Evolutionary conservation across 1,140 invertebrate genomes (phyloP).

Genomic region (Zaprionus gabonicus): DNA sequence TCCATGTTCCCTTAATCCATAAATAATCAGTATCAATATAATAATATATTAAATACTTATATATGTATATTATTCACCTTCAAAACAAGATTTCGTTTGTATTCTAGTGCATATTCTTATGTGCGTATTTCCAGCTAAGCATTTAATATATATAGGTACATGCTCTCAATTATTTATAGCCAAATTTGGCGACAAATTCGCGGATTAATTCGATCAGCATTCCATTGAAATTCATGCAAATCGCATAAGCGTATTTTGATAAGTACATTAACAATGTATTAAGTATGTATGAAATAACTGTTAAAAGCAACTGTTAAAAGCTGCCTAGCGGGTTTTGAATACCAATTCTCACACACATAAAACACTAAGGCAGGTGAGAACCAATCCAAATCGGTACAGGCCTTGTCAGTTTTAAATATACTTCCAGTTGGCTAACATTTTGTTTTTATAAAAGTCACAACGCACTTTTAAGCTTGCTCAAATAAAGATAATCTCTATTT

Average conservation of each 20-base stretch:
- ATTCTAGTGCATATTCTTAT: slow-evolving; percentile 3
- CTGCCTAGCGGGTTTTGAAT: slow-evolving; percentile 30
- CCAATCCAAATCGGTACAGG: background rate
- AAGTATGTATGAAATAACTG: slow-evolving; percentile 33
- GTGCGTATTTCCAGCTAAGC: background rate
- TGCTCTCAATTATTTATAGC: slow-evolving; percentile 17
- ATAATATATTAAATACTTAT: no score
- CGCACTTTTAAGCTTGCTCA: background rate
- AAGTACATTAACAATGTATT: slow-evolving; percentile 11
- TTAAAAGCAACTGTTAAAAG: slow-evolving; percentile 40
- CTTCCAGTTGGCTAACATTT: background rate
- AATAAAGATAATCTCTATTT: background rate
- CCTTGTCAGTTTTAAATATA: background rate
- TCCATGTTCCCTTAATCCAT: no score
- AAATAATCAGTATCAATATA: no score
- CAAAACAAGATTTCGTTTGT: background rate
- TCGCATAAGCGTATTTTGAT: slow-evolving; percentile 1
- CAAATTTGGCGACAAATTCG: slow-evolving; percentile 39
- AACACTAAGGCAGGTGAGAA: background rate
- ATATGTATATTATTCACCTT: background rate
- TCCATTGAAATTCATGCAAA: slow-evolving; percentile 31
- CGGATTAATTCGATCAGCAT: slow-evolving; percentile 36
- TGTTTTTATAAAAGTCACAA: background rate
- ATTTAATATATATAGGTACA: background rate
- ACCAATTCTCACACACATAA: slow-evolving; percentile 13